A percentile compares a stretch with the other conserved stretches of the same genome.
Conservation (phyloP, 2,113 vertebrate species). For the Malurus elegans region DNA sequence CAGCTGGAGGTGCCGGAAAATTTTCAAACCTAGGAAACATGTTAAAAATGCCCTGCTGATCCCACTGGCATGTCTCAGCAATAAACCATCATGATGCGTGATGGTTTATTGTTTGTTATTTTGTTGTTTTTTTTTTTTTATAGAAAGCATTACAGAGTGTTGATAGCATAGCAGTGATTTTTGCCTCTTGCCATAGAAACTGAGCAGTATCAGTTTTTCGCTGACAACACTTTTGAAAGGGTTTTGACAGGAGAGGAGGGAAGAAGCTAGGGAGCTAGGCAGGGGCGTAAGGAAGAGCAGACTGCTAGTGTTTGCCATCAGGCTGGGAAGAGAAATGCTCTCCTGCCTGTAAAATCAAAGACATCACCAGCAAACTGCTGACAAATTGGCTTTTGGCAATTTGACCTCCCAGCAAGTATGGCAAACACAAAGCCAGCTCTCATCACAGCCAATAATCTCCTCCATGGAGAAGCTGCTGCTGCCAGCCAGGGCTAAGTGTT, state of each 20-base stretch:
- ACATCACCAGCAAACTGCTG: conserved; percentile 14
- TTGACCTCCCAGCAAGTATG: not conserved
- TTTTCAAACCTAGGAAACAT: not conserved
- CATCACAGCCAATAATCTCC: not conserved
- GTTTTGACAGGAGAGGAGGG: not conserved
- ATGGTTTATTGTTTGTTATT: not conserved
- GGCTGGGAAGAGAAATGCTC: conserved; percentile 11
- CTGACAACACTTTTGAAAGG: not conserved
- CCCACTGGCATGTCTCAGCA: not conserved
- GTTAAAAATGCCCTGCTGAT: not conserved
- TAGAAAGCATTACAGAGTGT: not conserved
- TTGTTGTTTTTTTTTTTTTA: not conserved
- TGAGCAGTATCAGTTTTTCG: not conserved
- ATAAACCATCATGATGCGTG: too few species aligned
- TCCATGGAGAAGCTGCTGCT: not conserved
- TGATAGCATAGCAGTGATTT: not conserved
- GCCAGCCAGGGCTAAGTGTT: not conserved
- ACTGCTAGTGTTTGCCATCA: not conserved
- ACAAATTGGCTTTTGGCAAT: conserved; percentile 18
- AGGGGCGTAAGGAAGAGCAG: not conserved
- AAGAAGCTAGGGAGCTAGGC: not conserved
- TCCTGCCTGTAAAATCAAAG: conserved; percentile 32
- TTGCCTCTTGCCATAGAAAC: not conserved
- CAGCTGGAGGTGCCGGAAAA: not conserved
- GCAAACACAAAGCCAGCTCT: not conserved